Conservation (phyloP, 1,140 invertebrate species). For the Drosophila azteca region DNA sequence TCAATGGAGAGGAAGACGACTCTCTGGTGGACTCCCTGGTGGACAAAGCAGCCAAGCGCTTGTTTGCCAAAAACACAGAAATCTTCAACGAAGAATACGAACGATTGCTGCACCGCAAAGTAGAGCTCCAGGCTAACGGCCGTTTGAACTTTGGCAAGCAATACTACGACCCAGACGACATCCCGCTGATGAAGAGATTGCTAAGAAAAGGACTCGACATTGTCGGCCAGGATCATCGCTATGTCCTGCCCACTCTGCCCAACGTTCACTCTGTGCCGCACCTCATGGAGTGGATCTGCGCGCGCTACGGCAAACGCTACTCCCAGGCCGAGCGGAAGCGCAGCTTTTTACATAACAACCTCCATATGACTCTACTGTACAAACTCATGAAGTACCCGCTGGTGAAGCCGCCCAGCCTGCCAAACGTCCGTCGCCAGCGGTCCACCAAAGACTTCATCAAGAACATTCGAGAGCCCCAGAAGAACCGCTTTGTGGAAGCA, state of each 20-base stretch:
- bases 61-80: conserved; percentile 24
- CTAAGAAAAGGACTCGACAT: conserved; percentile 36
- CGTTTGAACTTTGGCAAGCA: conserved; percentile 34
- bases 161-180: conserved; percentile 47
- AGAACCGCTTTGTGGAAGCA: conserved; percentile 23
- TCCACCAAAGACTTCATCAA: too few species aligned
- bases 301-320: conserved; percentile 60
- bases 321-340: conserved; percentile 19
- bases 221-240: conserved; percentile 50
- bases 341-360: background rate
- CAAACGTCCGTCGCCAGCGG: too few species aligned
- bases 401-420: background rate
- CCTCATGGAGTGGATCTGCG: conserved; percentile 63
- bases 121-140: background rate
- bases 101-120: background rate
- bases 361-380: conserved; percentile 5
- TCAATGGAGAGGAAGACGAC: conserved; percentile 6
- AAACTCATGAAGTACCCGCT: background rate
- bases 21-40: conserved; percentile 30
- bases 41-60: conserved; percentile 17
- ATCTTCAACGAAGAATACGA: conserved; percentile 33
- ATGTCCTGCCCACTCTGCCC: conserved; percentile 61
- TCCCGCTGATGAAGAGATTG: conserved; percentile 49
- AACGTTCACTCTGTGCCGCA: conserved; percentile 56
- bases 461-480: background rate